Base-by-base conservation (phyloP, 2,113 vertebrate genomes). In the Aplodontia rufa region DNA sequence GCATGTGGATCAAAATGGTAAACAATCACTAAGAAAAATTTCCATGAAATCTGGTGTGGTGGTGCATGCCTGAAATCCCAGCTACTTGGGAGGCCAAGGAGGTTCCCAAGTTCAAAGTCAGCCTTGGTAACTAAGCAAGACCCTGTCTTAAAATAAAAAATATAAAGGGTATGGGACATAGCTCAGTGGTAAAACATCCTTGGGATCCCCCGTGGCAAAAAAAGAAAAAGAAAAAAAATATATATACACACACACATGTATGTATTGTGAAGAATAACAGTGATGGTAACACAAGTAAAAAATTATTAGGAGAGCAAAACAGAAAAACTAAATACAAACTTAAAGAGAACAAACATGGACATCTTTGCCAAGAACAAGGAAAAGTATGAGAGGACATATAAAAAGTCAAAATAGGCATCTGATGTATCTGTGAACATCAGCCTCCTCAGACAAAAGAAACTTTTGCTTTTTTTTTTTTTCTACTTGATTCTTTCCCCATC, bases 331-430 rank as follows among this genome's bases (percentile, higher is more conserved):
- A 86, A 93, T 19, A 78, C 60, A 78, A 89, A 91, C 40, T 82
- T 89, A 78, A 14, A 32, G 49, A 91, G 16, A 84, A 8, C 58
- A 68, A 90, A 62, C 22, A 37, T 12, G 28, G n/a, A 87, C 1
- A 8, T 84, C 53, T 93, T 94, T 76, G 20, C 58, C 47, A 72
- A 91, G 40, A 89, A 93, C 14, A 78, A 71, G 35, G 12, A 16
- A 16, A 90, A 92, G 28, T 49, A 2, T 90, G 17, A 94, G 24
- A 94, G 13, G 42, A 80, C 24, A 71, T 35, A 94, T 42, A 93
- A 95, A 90, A 92, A 55, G 35, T 84, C 51, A 93, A 87, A 93
- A 84, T 10, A 91, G 24, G 74, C 74, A 76, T 49, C 40, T 37
- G 60, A 60, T 32, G 9, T 62, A 45, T 92, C n/a, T 72, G 8